phyloP scores from a whole-genome alignment of 2,888 invertebrate genomes.

The Drosophila peninsularis region DNA sequence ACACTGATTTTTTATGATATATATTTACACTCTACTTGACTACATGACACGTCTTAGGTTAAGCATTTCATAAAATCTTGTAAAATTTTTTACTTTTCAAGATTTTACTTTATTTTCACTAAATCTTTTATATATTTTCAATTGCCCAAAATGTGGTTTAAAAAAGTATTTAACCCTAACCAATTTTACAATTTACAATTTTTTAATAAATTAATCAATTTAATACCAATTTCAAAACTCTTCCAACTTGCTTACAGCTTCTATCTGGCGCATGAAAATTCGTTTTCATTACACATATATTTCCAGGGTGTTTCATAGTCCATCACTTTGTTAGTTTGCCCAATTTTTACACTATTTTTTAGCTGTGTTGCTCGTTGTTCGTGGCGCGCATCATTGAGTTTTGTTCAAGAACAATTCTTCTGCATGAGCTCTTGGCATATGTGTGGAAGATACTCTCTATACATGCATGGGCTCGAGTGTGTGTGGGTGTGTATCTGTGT shows the following conservation, averaged over 20 bases:
- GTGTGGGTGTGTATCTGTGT: constrained; percentile 19
- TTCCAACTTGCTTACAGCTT: background rate
- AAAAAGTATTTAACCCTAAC: background rate
- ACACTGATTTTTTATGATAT: too few relatives aligned
- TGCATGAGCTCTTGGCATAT: constrained; percentile 29
- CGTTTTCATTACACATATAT: background rate
- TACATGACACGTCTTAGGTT: too few relatives aligned
- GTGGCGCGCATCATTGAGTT: constrained; percentile 61
- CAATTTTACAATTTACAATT: background rate
- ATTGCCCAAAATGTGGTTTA: background rate
- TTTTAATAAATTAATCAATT: background rate
- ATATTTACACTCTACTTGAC: too few relatives aligned
- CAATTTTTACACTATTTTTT: constrained; percentile 18
- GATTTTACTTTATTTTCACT: background rate
- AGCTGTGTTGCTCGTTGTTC: constrained; percentile 44
- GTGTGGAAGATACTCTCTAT: constrained; percentile 4
- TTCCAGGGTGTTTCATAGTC: constrained; percentile 9
- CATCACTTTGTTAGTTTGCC: background rate
- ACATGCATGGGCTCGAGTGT: constrained; percentile 1
- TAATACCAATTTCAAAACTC: background rate
- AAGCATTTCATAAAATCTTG: too few relatives aligned
- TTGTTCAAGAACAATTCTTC: constrained; percentile 73
- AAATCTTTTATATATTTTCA: background rate
- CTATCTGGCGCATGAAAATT: background rate
- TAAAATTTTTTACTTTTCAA: background rate